Evolutionary conservation across 1,140 invertebrate genomes (phyloP).

Genomic region (Condylostylus longicornis): DNA sequence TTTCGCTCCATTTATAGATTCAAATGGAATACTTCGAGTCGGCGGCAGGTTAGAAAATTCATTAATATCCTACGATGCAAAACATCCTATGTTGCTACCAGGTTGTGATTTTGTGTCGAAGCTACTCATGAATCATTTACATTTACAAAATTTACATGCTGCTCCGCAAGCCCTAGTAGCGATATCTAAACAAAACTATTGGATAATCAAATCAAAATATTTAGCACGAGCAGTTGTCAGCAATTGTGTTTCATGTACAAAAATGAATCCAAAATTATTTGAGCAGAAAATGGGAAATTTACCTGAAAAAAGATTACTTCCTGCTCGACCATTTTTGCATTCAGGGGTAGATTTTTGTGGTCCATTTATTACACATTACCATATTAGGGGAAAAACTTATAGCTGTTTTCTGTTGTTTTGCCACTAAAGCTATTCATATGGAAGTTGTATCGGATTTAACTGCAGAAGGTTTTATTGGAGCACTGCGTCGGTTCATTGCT

Average conservation of each 20-base stretch:
- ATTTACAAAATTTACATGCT: slow-evolving; percentile 1
- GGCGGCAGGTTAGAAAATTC: neutral
- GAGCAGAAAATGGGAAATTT: neutral
- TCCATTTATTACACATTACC: neutral
- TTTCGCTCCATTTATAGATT: too few species aligned
- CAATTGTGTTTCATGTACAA: neutral
- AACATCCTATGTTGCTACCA: slow-evolving; percentile 1
- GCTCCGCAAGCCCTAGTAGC: neutral
- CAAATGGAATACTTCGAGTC: neutral
- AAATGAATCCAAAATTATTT: slow-evolving; percentile 1
- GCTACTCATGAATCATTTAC: neutral
- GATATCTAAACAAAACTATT: neutral
- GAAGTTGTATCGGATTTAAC: slow-evolving; percentile 17
- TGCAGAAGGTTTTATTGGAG: slow-evolving; percentile 16
- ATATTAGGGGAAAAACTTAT: slow-evolving; percentile 7
- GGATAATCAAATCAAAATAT: slow-evolving; percentile 2
- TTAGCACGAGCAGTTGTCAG: neutral
- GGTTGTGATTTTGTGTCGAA: neutral
- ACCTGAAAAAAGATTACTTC: neutral
- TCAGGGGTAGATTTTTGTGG: slow-evolving; percentile 5
- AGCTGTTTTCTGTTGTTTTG: slow-evolving; percentile 11
- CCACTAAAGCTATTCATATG: slow-evolving; percentile 17
- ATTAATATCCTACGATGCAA: neutral
- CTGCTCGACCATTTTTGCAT: neutral
- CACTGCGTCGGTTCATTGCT: slow-evolving; percentile 16